These are phyloP conservation scores for Anolis apletophallus DNA, from an alignment of 2,797 vertebrate genomes.

Conservation along the genomic window DNA sequence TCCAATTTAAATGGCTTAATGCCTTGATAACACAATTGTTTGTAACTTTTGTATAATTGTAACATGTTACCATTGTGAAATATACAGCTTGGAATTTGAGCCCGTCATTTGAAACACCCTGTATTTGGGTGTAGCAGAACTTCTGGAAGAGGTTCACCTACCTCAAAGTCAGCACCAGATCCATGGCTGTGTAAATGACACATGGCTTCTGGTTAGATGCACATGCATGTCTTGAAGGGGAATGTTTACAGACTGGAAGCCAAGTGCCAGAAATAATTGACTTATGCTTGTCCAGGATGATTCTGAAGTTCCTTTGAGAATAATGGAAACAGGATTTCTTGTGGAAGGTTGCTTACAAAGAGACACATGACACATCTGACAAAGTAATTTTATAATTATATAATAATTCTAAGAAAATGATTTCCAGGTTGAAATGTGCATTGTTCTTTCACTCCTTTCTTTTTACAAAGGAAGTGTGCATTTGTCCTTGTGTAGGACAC, in stretches of 20 bases:
- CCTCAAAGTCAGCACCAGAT: not conserved
- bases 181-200: not conserved
- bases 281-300: not conserved
- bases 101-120: no score
- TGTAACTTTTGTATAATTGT: no score
- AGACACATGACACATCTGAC: not conserved
- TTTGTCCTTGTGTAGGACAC: no score
- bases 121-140: not conserved
- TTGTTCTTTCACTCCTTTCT: no score
- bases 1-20: no score
- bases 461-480: no score
- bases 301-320: not conserved
- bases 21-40: no score
- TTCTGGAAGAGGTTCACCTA: not conserved
- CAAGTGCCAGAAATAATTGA: not conserved
- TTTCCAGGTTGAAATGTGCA: no score
- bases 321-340: not conserved
- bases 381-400: no score
- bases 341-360: not conserved
- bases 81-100: no score
- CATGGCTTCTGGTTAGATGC: not conserved
- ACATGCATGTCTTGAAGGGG: not conserved
- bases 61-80: no score
- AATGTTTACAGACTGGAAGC: not conserved
- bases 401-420: no score